Evolutionary conservation across 2,113 vertebrate genomes (phyloP).

Genomic region (Accipiter virgatus): DNA sequence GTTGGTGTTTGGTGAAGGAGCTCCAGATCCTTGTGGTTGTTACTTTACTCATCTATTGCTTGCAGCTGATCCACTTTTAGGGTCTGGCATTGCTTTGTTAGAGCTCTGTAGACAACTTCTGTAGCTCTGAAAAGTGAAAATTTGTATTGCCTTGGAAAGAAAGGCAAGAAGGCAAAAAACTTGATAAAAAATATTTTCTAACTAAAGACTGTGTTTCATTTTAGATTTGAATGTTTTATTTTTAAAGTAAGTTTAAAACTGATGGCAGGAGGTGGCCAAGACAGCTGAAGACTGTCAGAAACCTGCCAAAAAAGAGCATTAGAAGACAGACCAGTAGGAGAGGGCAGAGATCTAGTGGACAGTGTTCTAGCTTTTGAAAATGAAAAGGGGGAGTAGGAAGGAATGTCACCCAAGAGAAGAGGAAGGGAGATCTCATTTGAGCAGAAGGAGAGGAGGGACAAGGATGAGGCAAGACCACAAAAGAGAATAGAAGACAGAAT

Average conservation of each 20-base stretch:
- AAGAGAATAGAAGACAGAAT: not conserved
- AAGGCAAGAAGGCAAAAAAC: not conserved
- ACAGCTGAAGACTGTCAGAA: not conserved
- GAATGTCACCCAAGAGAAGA: not conserved
- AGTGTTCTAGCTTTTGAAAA: not conserved
- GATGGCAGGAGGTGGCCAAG: not conserved
- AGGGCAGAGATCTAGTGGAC: not conserved
- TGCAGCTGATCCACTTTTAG: not conserved
- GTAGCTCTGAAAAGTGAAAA: not conserved
- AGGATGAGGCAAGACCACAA: not conserved
- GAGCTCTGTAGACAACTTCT: not conserved
- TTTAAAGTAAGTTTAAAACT: not conserved
- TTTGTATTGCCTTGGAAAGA: not conserved
- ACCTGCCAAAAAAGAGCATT: not conserved
- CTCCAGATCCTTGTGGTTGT: not conserved
- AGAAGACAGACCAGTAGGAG: not conserved
- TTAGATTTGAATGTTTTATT: not conserved
- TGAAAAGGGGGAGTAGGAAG: not conserved
- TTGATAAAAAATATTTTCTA: not conserved
- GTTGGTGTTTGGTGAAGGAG: not conserved
- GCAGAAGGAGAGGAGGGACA: not conserved
- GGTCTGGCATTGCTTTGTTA: not conserved
- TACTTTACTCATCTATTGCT: not conserved
- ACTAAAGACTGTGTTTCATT: not conserved
- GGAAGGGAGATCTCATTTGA: not conserved